phyloP scores from a whole-genome alignment of 2,113 vertebrate species.

The Scomber colias region DNA sequence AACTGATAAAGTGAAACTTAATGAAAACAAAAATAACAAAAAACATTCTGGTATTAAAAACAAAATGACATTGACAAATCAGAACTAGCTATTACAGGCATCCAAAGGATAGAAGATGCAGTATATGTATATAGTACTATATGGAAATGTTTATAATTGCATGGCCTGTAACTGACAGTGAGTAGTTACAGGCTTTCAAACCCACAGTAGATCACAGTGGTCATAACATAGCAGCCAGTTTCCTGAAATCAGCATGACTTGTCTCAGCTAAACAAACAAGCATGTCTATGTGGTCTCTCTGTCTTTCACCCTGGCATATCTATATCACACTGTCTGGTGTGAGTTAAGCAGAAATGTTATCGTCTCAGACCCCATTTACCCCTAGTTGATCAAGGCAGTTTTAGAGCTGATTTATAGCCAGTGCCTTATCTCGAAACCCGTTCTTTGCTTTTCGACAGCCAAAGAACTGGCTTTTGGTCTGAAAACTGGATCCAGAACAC shows the following conservation, averaged over 20 bases:
- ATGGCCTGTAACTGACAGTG: too few relatives aligned
- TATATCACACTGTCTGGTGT: not conserved
- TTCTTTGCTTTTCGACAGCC: too few relatives aligned
- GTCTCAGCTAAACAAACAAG: not conserved
- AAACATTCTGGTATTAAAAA: too few relatives aligned
- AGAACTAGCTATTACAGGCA: not conserved
- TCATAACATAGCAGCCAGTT: not conserved
- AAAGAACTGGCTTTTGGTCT: too few relatives aligned
- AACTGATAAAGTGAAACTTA: too few relatives aligned
- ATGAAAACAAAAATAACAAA: too few relatives aligned
- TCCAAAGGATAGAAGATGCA: not conserved
- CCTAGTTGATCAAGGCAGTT: too few relatives aligned
- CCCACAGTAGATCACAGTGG: too few relatives aligned
- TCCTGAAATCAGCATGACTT: not conserved
- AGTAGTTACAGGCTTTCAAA: too few relatives aligned
- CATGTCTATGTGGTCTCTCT: not conserved
- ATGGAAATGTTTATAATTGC: not conserved
- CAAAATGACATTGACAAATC: not conserved
- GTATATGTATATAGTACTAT: not conserved
- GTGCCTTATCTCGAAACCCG: too few relatives aligned
- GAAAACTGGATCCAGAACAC: too few relatives aligned
- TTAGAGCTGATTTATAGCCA: too few relatives aligned
- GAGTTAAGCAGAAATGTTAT: conserved; percentile 20
- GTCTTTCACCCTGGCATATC: not conserved
- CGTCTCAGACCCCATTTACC: conserved; percentile 15